Evolutionary conservation across 2,113 vertebrate genomes (phyloP).

Genomic region (Willisornis vidua): DNA sequence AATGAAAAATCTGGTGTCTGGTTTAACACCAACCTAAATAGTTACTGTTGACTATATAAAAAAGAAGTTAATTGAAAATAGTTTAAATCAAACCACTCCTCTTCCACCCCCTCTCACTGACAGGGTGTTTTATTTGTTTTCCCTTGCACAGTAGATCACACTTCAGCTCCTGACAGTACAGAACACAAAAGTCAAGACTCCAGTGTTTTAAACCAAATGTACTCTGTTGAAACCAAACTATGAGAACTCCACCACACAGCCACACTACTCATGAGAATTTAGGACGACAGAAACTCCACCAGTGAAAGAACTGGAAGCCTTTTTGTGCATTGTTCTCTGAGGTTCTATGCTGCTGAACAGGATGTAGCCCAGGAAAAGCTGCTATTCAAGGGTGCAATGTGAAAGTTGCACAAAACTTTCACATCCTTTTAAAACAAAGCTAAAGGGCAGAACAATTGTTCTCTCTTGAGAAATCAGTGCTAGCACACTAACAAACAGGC

Average conservation of each 20-base stretch:
- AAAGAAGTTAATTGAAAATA: neutral
- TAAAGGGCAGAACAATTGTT: neutral
- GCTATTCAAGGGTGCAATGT: neutral
- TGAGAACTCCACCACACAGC: neutral
- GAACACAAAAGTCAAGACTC: neutral
- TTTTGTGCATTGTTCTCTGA: neutral
- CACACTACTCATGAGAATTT: neutral
- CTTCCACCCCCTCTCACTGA: neutral
- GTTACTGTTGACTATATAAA: neutral
- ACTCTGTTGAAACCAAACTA: neutral
- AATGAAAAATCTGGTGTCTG: rapidly evolving
- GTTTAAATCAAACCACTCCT: neutral
- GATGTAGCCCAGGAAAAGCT: neutral
- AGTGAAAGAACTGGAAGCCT: neutral
- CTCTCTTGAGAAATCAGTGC: neutral
- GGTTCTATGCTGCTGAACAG: neutral
- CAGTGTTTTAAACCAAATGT: neutral
- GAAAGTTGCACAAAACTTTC: neutral
- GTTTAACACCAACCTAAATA: neutral
- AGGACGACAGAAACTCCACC: neutral
- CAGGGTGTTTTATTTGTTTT: neutral
- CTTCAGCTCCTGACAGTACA: neutral
- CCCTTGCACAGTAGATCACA: neutral
- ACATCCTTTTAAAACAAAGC: neutral
- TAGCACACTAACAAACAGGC: neutral